These are phyloP conservation scores for Elysia crispata DNA, from an alignment of 2,888 invertebrate genomes.

Conservation along the genomic window DNA sequence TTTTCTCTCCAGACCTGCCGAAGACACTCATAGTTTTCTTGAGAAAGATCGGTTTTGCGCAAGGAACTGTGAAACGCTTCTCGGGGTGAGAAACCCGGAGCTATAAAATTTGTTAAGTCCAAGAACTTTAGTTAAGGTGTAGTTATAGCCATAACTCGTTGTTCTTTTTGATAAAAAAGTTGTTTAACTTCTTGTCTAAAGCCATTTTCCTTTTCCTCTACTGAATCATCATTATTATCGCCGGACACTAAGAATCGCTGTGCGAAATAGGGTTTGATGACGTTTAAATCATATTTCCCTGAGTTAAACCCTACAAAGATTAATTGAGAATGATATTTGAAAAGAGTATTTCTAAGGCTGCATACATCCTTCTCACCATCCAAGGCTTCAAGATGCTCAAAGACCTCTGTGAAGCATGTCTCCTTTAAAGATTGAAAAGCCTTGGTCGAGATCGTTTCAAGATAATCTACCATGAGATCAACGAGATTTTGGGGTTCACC, in stretches of 20 bases:
- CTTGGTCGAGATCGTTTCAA: background rate
- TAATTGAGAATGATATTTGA: background rate
- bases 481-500: constrained; percentile 19
- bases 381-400: background rate
- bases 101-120: constrained; percentile 52
- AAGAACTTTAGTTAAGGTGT: constrained; percentile 47
- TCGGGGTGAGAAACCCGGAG: constrained; percentile 46
- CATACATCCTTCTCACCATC: background rate
- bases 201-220: background rate
- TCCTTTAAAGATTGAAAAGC: background rate
- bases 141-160: constrained; percentile 6
- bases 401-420: background rate
- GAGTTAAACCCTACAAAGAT: background rate
- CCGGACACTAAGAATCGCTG: background rate
- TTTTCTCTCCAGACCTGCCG: constrained; percentile 51
- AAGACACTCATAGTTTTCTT: constrained; percentile 23
- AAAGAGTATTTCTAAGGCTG: background rate
- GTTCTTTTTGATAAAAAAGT: background rate
- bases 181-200: background rate
- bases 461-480: background rate
- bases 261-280: constrained; percentile 2
- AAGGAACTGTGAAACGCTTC: constrained; percentile 16
- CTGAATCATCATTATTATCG: background rate
- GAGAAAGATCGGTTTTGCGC: background rate
- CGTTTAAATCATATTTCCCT: constrained; percentile 3